Evolutionary conservation across 2,888 invertebrate genomes (phyloP).

Genomic region (Melanchra persicariae): DNA sequence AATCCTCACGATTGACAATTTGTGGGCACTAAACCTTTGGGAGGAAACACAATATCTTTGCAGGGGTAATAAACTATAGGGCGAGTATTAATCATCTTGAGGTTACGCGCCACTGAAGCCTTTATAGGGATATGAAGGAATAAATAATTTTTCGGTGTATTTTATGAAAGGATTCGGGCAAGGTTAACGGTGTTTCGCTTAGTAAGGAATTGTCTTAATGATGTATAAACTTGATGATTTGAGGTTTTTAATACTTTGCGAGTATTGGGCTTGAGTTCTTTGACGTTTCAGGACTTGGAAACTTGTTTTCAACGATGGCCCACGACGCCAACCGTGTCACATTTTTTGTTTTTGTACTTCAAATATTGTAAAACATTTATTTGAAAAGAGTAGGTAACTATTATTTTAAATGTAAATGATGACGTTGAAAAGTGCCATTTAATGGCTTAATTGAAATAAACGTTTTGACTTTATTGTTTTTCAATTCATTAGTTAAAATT

Average conservation of each 20-base stretch:
- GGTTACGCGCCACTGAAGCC: conserved; percentile 51
- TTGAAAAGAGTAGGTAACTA: too few species aligned
- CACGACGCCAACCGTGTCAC: too few species aligned
- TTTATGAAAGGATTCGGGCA: conserved; percentile 51
- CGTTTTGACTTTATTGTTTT: too few species aligned
- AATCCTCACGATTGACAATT: conserved; percentile 56
- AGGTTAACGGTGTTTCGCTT: conserved; percentile 20
- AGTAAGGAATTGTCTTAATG: conserved; percentile 26
- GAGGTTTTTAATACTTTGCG: background rate
- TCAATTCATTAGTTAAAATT: too few species aligned
- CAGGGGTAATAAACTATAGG: conserved; percentile 48
- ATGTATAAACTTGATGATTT: conserved; percentile 10
- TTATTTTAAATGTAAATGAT: too few species aligned
- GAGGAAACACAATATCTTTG: conserved; percentile 54
- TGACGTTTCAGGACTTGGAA: too few species aligned
- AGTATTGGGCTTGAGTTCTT: background rate
- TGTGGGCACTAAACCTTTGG: conserved; percentile 35
- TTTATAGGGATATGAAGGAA: conserved; percentile 45
- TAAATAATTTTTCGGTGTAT: conserved; percentile 60
- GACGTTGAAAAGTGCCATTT: too few species aligned
- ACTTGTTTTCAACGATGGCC: too few species aligned
- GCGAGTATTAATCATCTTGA: conserved; percentile 60
- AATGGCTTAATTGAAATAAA: too few species aligned
- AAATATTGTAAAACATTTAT: too few species aligned
- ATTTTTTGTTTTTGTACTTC: too few species aligned